These are phyloP conservation scores for Parasteatoda lunata DNA, from an alignment of 2,888 invertebrate species.

Conservation along the genomic window DNA sequence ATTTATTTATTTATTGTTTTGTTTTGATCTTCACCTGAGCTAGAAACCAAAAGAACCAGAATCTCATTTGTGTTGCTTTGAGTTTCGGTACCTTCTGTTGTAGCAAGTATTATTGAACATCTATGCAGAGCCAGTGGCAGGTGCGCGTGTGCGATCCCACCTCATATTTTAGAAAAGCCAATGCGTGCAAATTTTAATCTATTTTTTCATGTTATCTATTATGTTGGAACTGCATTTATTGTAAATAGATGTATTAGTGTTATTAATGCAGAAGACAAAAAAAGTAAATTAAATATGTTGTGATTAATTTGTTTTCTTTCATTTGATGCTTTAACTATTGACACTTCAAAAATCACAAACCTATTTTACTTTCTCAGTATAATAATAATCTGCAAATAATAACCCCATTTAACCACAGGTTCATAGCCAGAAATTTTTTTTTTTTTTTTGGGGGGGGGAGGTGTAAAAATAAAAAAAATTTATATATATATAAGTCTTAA, in stretches of 20 bases:
- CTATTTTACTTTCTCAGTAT: too few species aligned
- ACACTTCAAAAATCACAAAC: too few species aligned
- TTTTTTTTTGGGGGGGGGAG: too few species aligned
- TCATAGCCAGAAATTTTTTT: too few species aligned
- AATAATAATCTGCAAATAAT: too few species aligned
- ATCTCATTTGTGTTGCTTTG: constrained; percentile 45
- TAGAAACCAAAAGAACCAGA: constrained; percentile 62
- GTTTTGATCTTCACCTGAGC: constrained; percentile 33
- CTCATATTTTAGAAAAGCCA: constrained; percentile 58
- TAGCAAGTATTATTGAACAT: constrained; percentile 18
- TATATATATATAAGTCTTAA: too few species aligned
- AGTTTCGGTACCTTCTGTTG: constrained; percentile 32
- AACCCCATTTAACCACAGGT: too few species aligned
- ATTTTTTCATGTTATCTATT: constrained; percentile 67
- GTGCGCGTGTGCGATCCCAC: constrained; percentile 58
- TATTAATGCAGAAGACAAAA: constrained; percentile 51
- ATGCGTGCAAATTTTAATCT: constrained; percentile 68
- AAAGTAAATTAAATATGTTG: constrained; percentile 65
- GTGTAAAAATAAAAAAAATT: too few species aligned
- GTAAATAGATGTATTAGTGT: constrained; percentile 68
- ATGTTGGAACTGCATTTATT: constrained; percentile 65
- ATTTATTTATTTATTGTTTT: constrained; percentile 2
- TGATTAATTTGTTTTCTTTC: constrained; percentile 24
- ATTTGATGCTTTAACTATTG: not conserved
- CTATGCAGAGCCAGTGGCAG: constrained; percentile 42